Evolutionary conservation across 2,113 vertebrate genomes (phyloP).

Genomic region (Daphoenositta chrysoptera): DNA sequence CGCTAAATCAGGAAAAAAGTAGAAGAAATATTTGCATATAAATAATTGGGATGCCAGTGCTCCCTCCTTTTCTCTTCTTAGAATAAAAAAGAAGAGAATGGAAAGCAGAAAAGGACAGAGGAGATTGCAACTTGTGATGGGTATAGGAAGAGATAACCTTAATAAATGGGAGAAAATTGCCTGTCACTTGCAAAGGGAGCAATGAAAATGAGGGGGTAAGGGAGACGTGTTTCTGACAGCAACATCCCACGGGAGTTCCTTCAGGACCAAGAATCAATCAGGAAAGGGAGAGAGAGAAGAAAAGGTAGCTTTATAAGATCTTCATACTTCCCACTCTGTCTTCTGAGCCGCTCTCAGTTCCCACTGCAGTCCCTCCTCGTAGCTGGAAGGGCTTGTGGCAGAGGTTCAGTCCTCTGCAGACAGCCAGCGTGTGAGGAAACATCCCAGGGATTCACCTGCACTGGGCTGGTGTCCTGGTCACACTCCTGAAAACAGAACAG

Average conservation of each 20-base stretch:
- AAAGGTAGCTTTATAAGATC: not conserved
- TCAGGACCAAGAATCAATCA: not conserved
- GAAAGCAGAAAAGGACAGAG: not conserved
- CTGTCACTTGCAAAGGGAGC: not conserved
- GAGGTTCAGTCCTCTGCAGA: not conserved
- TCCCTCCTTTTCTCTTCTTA: not conserved
- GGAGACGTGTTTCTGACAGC: not conserved
- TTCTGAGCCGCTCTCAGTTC: not conserved
- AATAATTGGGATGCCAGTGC: constrained; percentile 15
- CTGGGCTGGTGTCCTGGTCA: not conserved
- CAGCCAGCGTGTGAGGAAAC: not conserved
- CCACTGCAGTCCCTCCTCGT: not conserved
- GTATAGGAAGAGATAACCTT: not conserved
- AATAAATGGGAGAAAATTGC: not conserved
- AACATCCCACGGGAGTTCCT: not conserved
- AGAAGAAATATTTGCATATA: constrained; percentile 37
- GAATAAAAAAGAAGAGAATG: not conserved
- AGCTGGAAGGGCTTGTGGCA: not conserved
- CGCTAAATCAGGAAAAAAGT: constrained; percentile 26
- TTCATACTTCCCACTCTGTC: not conserved
- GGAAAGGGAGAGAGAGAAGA: not conserved
- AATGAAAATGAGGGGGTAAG: not conserved
- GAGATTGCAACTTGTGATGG: not conserved
- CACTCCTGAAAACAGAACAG: not conserved
- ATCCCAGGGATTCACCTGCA: not conserved